Evolutionary conservation across 2,888 invertebrate species (phyloP).

Genomic region (Drosophila prostipennis): DNA sequence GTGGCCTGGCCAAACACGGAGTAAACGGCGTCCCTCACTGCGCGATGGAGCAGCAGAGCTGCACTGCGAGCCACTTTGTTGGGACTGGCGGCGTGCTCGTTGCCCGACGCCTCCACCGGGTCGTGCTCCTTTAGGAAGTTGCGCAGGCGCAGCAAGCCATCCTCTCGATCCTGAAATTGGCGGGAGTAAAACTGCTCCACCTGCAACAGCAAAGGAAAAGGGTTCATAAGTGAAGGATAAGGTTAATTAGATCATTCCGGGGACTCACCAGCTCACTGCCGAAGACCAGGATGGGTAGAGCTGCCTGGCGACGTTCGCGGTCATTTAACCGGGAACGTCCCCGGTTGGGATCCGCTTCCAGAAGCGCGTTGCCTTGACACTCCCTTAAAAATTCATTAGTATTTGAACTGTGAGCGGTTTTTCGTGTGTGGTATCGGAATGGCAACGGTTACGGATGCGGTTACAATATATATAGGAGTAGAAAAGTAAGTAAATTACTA

Average conservation of each 20-base stretch:
- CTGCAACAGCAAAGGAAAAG: slow-evolving; percentile 82
- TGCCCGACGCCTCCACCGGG: slow-evolving; percentile 80
- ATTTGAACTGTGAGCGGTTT: slow-evolving; percentile 87
- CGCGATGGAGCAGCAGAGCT: slow-evolving; percentile 90
- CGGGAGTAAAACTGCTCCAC: slow-evolving; percentile 96
- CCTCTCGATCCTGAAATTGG: slow-evolving; percentile 95
- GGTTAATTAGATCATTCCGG: not conserved
- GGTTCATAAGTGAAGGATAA: not conserved
- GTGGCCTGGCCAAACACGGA: slow-evolving; percentile 94
- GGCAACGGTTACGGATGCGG: slow-evolving; percentile 65
- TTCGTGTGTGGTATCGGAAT: slow-evolving; percentile 55
- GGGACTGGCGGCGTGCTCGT: slow-evolving; percentile 76
- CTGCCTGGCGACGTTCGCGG: slow-evolving; percentile 93
- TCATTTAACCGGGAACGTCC: slow-evolving; percentile 88
- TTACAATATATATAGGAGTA: slow-evolving; percentile 49
- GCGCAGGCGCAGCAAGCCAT: slow-evolving; percentile 89
- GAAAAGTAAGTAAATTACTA: slow-evolving; percentile 43
- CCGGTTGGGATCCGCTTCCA: slow-evolving; percentile 84
- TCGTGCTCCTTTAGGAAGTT: slow-evolving; percentile 82
- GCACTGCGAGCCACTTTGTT: slow-evolving; percentile 94
- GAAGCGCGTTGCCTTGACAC: slow-evolving; percentile 86
- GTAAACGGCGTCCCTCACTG: slow-evolving; percentile 94
- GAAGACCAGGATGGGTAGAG: slow-evolving; percentile 95
- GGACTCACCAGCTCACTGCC: slow-evolving; percentile 91
- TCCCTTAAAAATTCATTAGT: slow-evolving; percentile 92